Conservation (phyloP, 2,888 invertebrate species). For the Drosophila formosana region DNA sequence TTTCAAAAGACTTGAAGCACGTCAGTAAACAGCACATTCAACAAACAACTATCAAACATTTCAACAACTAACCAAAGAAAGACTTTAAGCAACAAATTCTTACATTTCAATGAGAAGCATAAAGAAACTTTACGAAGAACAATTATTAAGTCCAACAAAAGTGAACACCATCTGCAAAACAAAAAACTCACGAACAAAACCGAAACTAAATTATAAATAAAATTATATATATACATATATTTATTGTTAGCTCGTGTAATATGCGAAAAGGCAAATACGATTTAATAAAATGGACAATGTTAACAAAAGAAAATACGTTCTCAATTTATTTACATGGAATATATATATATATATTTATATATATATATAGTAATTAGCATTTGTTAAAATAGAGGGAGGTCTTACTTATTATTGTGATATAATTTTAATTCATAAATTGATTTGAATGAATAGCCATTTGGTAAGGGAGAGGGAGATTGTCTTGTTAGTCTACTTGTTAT, state of each 20-base stretch:
- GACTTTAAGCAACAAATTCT: constrained; percentile 54
- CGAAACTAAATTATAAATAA: constrained; percentile 41
- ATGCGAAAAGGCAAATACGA: constrained; percentile 59
- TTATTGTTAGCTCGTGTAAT: constrained; percentile 73
- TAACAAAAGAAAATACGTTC: constrained; percentile 29
- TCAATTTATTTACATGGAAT: neutral
- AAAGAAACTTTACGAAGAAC: constrained; percentile 1
- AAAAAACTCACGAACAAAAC: constrained; percentile 25
- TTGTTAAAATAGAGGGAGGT: constrained; percentile 12
- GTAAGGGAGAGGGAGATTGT: too few relatives aligned
- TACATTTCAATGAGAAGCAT: constrained; percentile 51
- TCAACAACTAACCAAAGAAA: constrained; percentile 56
- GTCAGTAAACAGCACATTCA: constrained; percentile 29
- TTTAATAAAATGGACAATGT: constrained; percentile 72
- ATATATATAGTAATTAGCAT: constrained; percentile 9
- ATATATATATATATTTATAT: too few relatives aligned
- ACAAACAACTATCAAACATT: constrained; percentile 40
- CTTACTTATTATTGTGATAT: neutral
- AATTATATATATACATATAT: constrained; percentile 66
- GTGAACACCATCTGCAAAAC: constrained; percentile 44
- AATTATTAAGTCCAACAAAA: constrained; percentile 41
- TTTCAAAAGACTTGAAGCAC: constrained; percentile 65
- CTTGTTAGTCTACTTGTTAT: too few relatives aligned
- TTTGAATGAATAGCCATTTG: constrained; percentile 11
- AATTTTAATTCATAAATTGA: neutral